phyloP scores from a whole-genome alignment of 2,797 vertebrate genomes.

The Acropternis orthonyx region DNA sequence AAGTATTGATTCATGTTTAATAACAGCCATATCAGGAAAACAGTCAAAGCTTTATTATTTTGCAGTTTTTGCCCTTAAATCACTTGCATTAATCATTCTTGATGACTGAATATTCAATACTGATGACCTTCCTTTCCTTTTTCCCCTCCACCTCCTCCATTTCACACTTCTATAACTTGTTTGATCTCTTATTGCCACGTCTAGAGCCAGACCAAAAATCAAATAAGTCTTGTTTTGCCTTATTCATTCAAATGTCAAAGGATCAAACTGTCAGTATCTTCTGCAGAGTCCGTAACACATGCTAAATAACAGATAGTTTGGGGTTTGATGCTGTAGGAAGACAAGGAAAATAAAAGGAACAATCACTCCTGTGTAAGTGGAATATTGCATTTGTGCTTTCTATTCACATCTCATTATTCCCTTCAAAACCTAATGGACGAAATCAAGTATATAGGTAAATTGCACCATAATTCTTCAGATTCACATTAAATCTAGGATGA shows the following conservation, averaged over 20 bases:
- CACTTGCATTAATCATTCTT: slow-evolving; percentile 48
- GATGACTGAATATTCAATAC: slow-evolving; percentile 45
- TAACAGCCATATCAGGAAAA: slow-evolving; percentile 34
- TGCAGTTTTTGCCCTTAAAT: slow-evolving; percentile 42
- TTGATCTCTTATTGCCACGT: slow-evolving; percentile 25
- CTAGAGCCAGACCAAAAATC: slow-evolving; percentile 3
- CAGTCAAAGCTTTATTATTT: slow-evolving; percentile 58
- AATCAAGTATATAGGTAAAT: background rate
- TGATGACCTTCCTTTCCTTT: background rate
- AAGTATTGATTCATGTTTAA: slow-evolving; percentile 53
- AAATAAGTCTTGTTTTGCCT: background rate
- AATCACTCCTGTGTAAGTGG: background rate
- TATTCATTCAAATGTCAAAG: slow-evolving; percentile 24
- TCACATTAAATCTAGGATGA: background rate
- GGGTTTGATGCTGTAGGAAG: background rate
- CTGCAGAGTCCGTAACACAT: background rate
- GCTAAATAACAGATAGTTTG: slow-evolving; percentile 6
- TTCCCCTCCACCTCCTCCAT: background rate
- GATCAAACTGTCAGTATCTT: background rate
- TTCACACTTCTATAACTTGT: slow-evolving; percentile 25
- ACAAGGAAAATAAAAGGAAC: background rate
- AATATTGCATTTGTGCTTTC: background rate
- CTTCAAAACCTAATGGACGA: background rate
- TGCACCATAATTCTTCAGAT: background rate
- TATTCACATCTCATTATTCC: background rate